A percentile compares a stretch with the other conserved stretches of the same genome.
phyloP scores from a whole-genome alignment of 2,113 vertebrate species.

The Leucoraja erinaceus region DNA sequence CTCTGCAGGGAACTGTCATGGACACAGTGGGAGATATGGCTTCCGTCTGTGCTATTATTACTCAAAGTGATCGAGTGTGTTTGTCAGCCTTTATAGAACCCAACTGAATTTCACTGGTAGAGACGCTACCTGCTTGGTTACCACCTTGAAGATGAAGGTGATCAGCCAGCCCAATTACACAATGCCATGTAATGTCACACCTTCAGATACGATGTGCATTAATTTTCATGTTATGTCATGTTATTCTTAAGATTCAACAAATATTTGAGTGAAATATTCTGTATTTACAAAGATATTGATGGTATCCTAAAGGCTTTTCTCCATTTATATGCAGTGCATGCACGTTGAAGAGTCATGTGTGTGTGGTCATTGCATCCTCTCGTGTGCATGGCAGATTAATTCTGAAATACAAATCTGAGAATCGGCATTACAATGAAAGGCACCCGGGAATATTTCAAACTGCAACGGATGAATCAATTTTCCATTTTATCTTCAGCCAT shows the following conservation, averaged over 20 bases:
- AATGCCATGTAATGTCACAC: background rate
- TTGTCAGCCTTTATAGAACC: background rate
- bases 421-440: background rate
- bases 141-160: too few species aligned
- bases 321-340: background rate
- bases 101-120: background rate
- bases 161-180: background rate
- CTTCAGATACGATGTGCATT: background rate
- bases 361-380: too few species aligned
- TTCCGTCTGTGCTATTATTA: too few species aligned
- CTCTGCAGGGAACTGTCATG: too few species aligned
- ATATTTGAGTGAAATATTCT: background rate
- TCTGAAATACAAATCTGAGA: conserved; percentile 10
- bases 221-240: background rate
- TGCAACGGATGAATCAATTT: background rate
- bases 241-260: background rate
- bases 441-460: background rate
- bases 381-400: background rate
- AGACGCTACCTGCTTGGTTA: background rate
- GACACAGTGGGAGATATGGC: too few species aligned
- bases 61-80: background rate
- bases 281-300: background rate
- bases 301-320: background rate
- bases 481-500: background rate
- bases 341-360: background rate